Conservation (phyloP, 2,797 vertebrate genomes). For the Ctenochaetus hawaiiensis region DNA sequence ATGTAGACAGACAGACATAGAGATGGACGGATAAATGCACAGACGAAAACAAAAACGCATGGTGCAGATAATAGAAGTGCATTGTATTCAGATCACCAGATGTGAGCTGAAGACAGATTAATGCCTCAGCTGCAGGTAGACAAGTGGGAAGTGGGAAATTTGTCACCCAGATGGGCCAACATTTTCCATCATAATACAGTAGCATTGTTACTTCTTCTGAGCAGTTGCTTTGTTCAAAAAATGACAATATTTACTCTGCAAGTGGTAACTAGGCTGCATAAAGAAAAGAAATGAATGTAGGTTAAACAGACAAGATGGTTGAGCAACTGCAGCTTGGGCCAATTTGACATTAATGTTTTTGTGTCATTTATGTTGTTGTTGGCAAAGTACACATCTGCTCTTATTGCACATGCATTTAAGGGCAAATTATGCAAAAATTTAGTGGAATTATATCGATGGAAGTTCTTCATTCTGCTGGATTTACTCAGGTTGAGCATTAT, state of each 20-base stretch:
- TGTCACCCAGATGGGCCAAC: not conserved
- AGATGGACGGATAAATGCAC: no score
- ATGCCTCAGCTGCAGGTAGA: conserved; percentile 5
- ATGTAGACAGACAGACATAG: no score
- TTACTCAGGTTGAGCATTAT: not conserved
- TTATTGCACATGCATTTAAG: not conserved
- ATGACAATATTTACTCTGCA: conserved; percentile 18
- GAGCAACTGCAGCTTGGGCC: not conserved
- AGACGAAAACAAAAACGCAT: no score
- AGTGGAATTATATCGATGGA: not conserved
- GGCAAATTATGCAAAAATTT: not conserved
- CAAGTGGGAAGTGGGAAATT: conserved; percentile 21
- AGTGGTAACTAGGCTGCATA: not conserved
- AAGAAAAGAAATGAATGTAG: not conserved
- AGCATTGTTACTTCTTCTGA: not conserved
- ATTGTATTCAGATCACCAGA: conserved; percentile 2
- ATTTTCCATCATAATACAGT: not conserved
- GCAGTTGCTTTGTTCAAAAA: conserved; percentile 22
- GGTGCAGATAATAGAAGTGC: not conserved
- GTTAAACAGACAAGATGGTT: not conserved
- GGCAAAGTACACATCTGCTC: not conserved
- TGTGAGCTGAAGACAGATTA: conserved; percentile 22
- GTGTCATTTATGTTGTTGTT: not conserved
- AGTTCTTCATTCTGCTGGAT: not conserved
- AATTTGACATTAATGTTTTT: not conserved